Evolutionary conservation across 1,140 invertebrate species (phyloP).

Genomic region (Lanistes nyassanus): DNA sequence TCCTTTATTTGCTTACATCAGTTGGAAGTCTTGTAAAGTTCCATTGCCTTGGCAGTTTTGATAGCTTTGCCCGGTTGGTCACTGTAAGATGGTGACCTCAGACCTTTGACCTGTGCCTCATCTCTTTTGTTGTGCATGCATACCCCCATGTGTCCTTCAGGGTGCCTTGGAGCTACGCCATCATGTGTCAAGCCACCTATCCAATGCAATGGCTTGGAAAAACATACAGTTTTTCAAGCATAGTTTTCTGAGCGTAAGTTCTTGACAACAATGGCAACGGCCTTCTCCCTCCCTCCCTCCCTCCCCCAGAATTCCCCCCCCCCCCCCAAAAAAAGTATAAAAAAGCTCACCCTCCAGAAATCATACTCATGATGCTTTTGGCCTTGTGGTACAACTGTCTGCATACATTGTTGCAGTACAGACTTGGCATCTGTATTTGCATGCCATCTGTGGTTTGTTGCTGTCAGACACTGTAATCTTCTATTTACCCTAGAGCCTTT

Average conservation of each 20-base stretch:
- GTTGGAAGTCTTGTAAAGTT: too few relatives aligned
- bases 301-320: background rate
- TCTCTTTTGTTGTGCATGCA: constrained; percentile 19
- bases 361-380: background rate
- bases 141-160: constrained; percentile 30
- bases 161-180: constrained; percentile 43
- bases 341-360: background rate
- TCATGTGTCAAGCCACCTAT: constrained; percentile 40
- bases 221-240: constrained; percentile 63
- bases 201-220: constrained; percentile 57
- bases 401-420: background rate
- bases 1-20: too few relatives aligned
- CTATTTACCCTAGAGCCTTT: too few relatives aligned
- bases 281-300: background rate
- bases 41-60: too few relatives aligned
- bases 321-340: too few relatives aligned
- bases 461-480: too few relatives aligned
- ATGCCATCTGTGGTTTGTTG: background rate
- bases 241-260: constrained; percentile 61
- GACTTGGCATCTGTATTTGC: background rate
- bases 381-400: background rate
- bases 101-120: background rate
- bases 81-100: background rate
- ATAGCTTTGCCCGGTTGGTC: too few relatives aligned
- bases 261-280: background rate